Base-by-base conservation (phyloP, 2,888 invertebrate species). In the Nycteola revayana region DNA sequence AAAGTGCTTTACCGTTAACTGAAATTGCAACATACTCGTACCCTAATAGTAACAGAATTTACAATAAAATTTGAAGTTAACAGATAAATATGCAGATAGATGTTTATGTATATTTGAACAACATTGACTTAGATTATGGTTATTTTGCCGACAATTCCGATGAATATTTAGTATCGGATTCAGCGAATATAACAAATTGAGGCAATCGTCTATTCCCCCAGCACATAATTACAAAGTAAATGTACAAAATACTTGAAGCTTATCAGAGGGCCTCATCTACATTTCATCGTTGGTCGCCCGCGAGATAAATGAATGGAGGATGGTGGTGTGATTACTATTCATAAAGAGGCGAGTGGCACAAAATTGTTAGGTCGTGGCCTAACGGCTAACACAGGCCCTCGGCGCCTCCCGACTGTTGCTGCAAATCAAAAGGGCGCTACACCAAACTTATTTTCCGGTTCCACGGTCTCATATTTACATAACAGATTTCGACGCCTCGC, bases 321-420 rank as follows among this genome's bases (percentile, higher is more conserved):
- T 60, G 62, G 66, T 55, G 64, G 67, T 74, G 72, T 78, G 74
- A 79, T 81, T 80, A 80, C 72, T 79, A 77, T 78, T 73, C 75
- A 79, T 79, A 75, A 80, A 78, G 74, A 71, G 71, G 64, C 50
- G 66, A 66, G 67, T 64, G 57, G 57, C 40, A 49, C 70, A 67
- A 75, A 75, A 67, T 66, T 68, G 60, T 65, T 60, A 58, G 59
- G 59, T 49, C 44, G 56, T 45, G 51, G 56, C 45, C 51, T 60
- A 62, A 61, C 52, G 56, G 44, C 51, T 60, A 62, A 61, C 45
- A 61, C 18, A 22, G 30, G 31, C 25, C 43, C 50, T 42, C 38
- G 36, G 39, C 32, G 49, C 57, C 49, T 50, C 44, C 54, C 47
- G 56, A 51, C 57, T 45, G 50, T 40, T 50, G 56, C 59, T 63